Conservation (phyloP, 53 echinoderm and acorn worm genomes). For the Pentamera pediparva region DNA sequence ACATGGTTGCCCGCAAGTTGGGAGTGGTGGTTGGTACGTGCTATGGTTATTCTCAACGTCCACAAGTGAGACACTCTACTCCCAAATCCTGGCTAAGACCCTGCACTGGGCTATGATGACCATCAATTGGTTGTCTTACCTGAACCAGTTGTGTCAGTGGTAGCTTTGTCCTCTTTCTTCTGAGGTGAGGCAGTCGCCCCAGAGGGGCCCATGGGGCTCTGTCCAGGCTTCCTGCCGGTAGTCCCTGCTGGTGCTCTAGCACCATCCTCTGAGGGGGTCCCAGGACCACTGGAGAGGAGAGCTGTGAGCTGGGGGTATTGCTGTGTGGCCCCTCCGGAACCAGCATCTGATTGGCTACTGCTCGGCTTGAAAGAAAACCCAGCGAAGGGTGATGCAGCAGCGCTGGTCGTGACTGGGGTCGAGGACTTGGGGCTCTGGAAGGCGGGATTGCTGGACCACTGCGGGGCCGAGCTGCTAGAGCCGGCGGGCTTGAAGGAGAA, state of each 20-base stretch:
- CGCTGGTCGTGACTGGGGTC: constrained; percentile 18
- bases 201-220: constrained; percentile 44
- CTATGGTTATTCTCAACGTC: too few relatives aligned
- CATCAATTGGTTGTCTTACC: background rate
- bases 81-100: too few relatives aligned
- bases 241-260: background rate
- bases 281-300: background rate
- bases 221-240: constrained; percentile 37
- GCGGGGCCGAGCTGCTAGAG: background rate
- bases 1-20: too few relatives aligned
- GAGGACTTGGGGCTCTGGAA: constrained; percentile 21
- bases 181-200: background rate
- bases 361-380: constrained; percentile 49
- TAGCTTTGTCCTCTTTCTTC: background rate
- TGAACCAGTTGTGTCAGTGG: background rate
- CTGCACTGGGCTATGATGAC: too few relatives aligned
- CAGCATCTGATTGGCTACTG: background rate
- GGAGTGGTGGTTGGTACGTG: too few relatives aligned
- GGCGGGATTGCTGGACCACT: constrained; percentile 13
- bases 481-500: constrained; percentile 11
- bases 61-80: too few relatives aligned
- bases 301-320: constrained; percentile 28
- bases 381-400: constrained; percentile 38
- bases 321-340: background rate
- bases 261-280: background rate